These are phyloP conservation scores for Eriocheir sinensis DNA, from an alignment of 1,140 invertebrate genomes.

Conservation along the genomic window DNA sequence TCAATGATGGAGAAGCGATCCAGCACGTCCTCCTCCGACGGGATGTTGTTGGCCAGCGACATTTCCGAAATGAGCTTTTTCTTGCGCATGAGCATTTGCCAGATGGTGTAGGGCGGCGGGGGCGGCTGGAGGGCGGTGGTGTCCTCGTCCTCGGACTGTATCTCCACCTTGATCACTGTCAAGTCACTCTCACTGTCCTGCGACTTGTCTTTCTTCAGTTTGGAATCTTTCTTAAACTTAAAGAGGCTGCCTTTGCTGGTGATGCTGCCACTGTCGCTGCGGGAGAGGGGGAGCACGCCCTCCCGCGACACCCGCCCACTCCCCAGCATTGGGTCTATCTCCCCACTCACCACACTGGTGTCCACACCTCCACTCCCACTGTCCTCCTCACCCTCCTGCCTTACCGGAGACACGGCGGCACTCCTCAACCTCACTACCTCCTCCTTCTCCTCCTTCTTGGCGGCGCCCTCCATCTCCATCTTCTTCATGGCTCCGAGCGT, in stretches of 20 bases:
- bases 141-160: constrained; percentile 72
- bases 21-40: constrained; percentile 80
- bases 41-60: constrained; percentile 71
- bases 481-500: constrained; percentile 27
- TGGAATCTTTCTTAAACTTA: constrained; percentile 60
- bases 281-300: background rate
- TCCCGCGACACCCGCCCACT: constrained; percentile 1
- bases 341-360: constrained; percentile 69
- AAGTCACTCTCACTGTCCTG: constrained; percentile 71
- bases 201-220: constrained; percentile 31
- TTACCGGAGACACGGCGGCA: background rate
- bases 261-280: constrained; percentile 64
- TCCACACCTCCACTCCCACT: constrained; percentile 56
- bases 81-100: constrained; percentile 79
- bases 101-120: constrained; percentile 75
- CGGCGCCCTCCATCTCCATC: background rate
- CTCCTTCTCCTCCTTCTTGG: background rate
- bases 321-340: constrained; percentile 51
- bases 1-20: constrained; percentile 83
- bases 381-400: constrained; percentile 36
- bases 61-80: constrained; percentile 76
- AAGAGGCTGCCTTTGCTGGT: constrained; percentile 65
- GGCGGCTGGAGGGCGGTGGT: constrained; percentile 27
- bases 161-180: constrained; percentile 74
- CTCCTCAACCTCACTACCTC: background rate